Evolutionary conservation across 2,113 vertebrate genomes (phyloP).

Genomic region (Trogon surrucura): DNA sequence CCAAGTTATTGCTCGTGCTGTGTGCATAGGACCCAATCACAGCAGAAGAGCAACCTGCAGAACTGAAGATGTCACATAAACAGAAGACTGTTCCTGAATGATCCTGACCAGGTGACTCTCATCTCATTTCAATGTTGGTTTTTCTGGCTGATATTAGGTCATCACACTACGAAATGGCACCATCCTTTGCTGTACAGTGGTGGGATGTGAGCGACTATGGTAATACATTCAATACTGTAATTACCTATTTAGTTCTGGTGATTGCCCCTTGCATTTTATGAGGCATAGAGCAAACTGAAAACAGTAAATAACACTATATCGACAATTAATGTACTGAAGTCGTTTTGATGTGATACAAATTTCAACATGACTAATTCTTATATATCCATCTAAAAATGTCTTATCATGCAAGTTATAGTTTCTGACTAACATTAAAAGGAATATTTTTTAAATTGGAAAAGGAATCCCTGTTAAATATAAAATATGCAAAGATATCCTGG

Average conservation of each 20-base stretch:
- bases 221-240: not conserved
- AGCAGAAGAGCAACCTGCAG: not conserved
- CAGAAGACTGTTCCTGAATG: not conserved
- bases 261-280: not conserved
- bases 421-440: not conserved
- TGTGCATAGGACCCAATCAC: not conserved
- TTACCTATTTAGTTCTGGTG: not conserved
- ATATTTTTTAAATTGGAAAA: not conserved
- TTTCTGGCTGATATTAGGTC: not conserved
- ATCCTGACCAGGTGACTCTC: not conserved
- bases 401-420: not conserved
- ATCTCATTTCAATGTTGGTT: not conserved
- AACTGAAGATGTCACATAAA: not conserved
- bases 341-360: not conserved
- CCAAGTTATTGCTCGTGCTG: not conserved
- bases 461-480: not conserved
- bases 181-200: not conserved
- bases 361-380: not conserved
- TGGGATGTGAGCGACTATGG: rapidly evolving
- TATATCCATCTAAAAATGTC: not conserved
- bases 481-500: not conserved
- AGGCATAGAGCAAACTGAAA: not conserved
- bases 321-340: not conserved
- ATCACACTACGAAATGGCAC: not conserved
- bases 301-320: not conserved